A percentile compares a stretch with the other conserved stretches of the same genome.
Conservation (phyloP, 1,140 invertebrate genomes). For the Solen grandis region DNA sequence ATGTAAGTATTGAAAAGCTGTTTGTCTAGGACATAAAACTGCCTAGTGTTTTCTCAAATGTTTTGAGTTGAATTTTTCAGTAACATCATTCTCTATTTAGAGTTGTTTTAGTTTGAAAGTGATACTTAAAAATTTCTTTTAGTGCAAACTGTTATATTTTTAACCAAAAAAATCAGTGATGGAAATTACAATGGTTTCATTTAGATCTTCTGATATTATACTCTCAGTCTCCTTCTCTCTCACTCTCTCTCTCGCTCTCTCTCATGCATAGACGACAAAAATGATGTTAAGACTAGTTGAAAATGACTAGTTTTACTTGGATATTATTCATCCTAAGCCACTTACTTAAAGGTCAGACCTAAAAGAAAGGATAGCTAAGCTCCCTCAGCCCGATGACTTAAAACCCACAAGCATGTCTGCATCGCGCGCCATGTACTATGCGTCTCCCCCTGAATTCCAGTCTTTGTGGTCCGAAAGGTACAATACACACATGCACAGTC, state of each 20-base stretch:
- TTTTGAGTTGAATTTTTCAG: background rate
- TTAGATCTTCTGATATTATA: too few relatives aligned
- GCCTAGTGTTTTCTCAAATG: slow-evolving; percentile 19
- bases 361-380: slow-evolving; percentile 11
- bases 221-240: too few relatives aligned
- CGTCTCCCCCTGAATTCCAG: slow-evolving; percentile 33
- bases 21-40: too few relatives aligned
- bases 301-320: too few relatives aligned
- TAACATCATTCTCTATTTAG: background rate
- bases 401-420: slow-evolving; percentile 15
- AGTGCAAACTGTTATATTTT: background rate
- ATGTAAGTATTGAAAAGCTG: too few relatives aligned
- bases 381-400: slow-evolving; percentile 17
- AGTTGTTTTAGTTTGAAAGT: background rate
- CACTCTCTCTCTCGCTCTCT: too few relatives aligned
- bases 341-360: slow-evolving; percentile 24
- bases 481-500: slow-evolving; percentile 7
- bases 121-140: background rate
- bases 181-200: too few relatives aligned
- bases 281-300: too few relatives aligned
- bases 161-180: too few relatives aligned
- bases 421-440: background rate
- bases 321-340: too few relatives aligned
- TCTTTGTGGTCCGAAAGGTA: slow-evolving; percentile 37
- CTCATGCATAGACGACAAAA: too few relatives aligned